Percentiles rank a stretch among this genome's conserved stretches.
These are phyloP conservation scores for Aleadryas rufinucha DNA, from an alignment of 2,113 vertebrate genomes.

Conservation along the genomic window DNA sequence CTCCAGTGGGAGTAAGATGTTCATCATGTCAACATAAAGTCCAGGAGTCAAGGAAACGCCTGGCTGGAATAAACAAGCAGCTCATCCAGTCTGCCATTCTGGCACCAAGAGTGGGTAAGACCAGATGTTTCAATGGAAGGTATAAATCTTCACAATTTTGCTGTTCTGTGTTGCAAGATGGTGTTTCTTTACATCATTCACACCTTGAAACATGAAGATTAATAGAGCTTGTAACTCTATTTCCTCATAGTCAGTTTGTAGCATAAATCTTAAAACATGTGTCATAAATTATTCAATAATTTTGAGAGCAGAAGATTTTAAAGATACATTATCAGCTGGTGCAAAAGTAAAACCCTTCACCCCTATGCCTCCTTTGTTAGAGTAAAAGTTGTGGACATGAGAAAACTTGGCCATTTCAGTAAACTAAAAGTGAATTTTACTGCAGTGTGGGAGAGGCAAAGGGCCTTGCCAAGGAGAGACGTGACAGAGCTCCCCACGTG, in stretches of 20 bases:
- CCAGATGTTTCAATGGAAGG: background rate
- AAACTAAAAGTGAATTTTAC: background rate
- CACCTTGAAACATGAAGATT: background rate
- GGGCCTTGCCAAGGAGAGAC: background rate
- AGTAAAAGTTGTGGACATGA: background rate
- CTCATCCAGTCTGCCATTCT: background rate
- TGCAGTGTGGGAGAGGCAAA: background rate
- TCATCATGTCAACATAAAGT: background rate
- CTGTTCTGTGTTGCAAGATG: background rate
- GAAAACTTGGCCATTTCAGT: background rate
- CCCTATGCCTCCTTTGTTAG: accelerated
- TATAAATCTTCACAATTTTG: background rate
- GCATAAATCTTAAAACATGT: background rate
- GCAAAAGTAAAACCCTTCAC: background rate
- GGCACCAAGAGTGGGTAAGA: background rate
- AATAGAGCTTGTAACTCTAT: background rate
- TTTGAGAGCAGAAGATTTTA: background rate
- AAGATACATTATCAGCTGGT: background rate
- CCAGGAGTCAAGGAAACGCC: background rate
- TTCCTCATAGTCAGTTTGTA: background rate
- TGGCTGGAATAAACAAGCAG: conserved; percentile 3
- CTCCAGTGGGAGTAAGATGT: background rate
- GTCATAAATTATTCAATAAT: background rate
- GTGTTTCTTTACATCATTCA: background rate
- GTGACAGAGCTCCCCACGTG: background rate